A percentile compares a stretch with the other conserved stretches of the same genome.
These are phyloP conservation scores for Dascillus cervinus DNA, from an alignment of 2,888 invertebrate species.

Conservation along the genomic window DNA sequence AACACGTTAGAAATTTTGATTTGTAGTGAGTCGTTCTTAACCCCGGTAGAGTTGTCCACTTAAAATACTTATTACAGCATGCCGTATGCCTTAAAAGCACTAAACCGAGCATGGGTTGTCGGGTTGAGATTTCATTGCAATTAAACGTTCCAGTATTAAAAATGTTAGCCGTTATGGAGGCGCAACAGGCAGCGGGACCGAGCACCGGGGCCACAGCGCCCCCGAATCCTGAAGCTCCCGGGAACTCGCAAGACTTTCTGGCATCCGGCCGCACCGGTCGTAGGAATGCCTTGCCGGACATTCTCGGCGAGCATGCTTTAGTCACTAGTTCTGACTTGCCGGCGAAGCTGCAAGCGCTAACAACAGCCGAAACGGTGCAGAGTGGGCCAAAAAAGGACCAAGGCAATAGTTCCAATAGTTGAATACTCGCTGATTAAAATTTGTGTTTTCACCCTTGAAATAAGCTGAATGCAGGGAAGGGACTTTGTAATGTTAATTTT, in stretches of 20 bases:
- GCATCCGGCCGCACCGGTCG: slow-evolving; percentile 81
- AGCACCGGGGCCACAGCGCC: slow-evolving; percentile 20
- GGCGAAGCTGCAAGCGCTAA: slow-evolving; percentile 62
- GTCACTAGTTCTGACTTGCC: slow-evolving; percentile 72
- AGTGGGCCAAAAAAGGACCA: slow-evolving; percentile 19
- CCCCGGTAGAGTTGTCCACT: too few relatives aligned
- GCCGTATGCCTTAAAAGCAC: too few relatives aligned
- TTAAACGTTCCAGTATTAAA: slow-evolving; percentile 41
- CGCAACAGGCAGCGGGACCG: slow-evolving; percentile 30
- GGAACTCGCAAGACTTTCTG: slow-evolving; percentile 57
- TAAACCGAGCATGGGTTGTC: too few relatives aligned
- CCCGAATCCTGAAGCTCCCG: slow-evolving; percentile 14
- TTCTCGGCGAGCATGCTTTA: slow-evolving; percentile 64
- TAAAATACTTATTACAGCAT: too few relatives aligned
- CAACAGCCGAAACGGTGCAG: slow-evolving; percentile 48
- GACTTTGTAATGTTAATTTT: too few relatives aligned
- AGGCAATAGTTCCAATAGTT: slow-evolving; percentile 26
- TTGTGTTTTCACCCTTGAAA: too few relatives aligned
- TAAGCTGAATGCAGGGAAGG: too few relatives aligned
- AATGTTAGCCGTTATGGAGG: slow-evolving; percentile 43
- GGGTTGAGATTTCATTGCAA: too few relatives aligned
- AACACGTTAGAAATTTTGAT: slow-evolving; percentile 6
- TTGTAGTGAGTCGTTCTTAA: too few relatives aligned
- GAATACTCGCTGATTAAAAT: slow-evolving; percentile 11
- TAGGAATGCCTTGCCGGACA: slow-evolving; percentile 82